phyloP scores from a whole-genome alignment of 2,797 vertebrate species.

The Esox masquinongy region DNA sequence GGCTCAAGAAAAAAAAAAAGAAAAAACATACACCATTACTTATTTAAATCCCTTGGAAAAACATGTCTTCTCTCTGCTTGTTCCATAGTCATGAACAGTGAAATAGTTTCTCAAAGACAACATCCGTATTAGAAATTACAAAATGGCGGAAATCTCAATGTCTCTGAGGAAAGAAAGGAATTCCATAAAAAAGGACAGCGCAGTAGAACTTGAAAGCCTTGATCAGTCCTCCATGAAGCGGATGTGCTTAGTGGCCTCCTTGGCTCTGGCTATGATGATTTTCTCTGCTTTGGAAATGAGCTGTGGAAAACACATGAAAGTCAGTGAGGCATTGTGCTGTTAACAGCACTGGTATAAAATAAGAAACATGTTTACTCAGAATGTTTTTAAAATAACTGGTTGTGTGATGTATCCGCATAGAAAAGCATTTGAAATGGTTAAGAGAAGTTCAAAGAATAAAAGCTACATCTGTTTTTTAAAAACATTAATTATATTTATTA shows the following conservation, averaged over 20 bases:
- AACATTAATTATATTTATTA: no score
- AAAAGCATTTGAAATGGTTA: background rate
- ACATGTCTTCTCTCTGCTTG: background rate
- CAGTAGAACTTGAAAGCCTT: background rate
- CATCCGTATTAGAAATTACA: background rate
- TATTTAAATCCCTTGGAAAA: background rate
- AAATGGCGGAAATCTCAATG: constrained; percentile 5
- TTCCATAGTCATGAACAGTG: background rate
- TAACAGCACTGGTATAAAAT: background rate
- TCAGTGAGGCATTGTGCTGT: background rate
- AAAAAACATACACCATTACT: background rate
- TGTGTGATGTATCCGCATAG: background rate
- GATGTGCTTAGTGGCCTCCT: constrained; percentile 89
- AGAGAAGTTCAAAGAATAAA: no score
- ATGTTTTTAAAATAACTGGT: background rate
- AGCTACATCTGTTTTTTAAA: no score
- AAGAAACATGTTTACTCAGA: background rate
- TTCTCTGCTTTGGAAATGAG: constrained; percentile 95
- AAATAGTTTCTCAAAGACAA: background rate
- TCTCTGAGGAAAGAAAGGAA: background rate
- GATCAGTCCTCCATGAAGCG: constrained; percentile 84
- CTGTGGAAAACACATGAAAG: constrained; percentile 55
- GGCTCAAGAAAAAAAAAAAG: background rate
- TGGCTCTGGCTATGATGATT: constrained; percentile 86
- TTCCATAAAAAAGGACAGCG: constrained; percentile 5